These are phyloP conservation scores for Platalea minor DNA, from an alignment of 2,797 vertebrate genomes.

Conservation along the genomic window DNA sequence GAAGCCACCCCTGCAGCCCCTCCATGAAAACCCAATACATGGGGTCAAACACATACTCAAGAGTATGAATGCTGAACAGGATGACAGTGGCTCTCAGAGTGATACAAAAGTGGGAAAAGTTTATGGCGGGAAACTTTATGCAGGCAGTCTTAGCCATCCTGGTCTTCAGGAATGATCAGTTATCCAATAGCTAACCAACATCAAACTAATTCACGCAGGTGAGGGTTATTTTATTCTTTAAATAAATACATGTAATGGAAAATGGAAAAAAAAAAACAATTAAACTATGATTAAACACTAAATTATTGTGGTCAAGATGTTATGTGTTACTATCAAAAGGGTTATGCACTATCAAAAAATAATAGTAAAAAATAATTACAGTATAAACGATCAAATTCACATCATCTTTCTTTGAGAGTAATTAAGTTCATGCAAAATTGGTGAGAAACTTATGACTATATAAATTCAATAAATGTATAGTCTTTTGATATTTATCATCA, in stretches of 20 bases:
- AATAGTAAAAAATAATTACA: neutral
- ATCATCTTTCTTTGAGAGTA: neutral
- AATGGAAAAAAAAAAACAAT: neutral
- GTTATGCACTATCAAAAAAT: neutral
- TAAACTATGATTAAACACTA: neutral
- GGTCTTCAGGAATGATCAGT: neutral
- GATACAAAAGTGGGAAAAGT: neutral
- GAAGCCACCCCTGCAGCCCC: neutral
- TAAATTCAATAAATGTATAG: neutral
- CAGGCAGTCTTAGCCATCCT: neutral
- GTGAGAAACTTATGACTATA: neutral
- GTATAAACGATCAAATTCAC: neutral
- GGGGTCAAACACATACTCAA: neutral
- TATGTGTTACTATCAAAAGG: neutral
- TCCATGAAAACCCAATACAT: neutral
- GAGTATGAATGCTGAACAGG: neutral
- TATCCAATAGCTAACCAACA: neutral
- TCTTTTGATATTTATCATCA: neutral
- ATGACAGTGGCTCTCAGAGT: neutral
- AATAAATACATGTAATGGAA: neutral
- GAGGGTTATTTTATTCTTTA: neutral
- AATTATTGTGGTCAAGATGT: neutral
- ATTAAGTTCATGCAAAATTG: neutral
- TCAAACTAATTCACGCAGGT: neutral
- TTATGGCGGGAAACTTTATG: neutral